Conservation (phyloP, 2,797 vertebrate species). For the Peromyscus melanophrys region DNA sequence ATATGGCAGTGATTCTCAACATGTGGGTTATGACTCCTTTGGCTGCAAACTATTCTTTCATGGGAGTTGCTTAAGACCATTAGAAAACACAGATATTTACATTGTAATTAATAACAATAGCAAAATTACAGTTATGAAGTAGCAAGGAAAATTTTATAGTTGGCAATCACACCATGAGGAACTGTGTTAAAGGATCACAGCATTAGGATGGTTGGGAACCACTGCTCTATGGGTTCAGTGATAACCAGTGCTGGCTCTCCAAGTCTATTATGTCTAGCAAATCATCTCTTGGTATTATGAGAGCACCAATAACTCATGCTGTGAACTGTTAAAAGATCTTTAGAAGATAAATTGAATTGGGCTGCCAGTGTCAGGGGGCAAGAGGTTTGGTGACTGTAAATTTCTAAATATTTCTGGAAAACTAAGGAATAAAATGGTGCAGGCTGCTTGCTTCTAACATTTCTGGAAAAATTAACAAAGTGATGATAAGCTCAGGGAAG, state of each 20-base stretch:
- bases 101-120: no score
- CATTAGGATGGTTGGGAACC: no score
- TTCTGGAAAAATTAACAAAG: neutral
- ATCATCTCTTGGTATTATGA: neutral
- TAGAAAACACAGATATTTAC: no score
- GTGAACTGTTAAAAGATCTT: neutral
- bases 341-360: neutral
- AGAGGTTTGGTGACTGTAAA: neutral
- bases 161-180: no score
- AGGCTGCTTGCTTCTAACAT: neutral
- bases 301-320: neutral
- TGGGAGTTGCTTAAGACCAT: no score
- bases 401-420: neutral
- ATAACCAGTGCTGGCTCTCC: neutral
- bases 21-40: no score
- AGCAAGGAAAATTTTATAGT: no score
- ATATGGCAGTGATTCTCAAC: no score
- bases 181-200: no score
- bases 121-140: no score
- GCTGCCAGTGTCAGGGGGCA: neutral
- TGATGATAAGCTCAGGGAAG: neutral
- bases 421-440: neutral
- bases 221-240: neutral
- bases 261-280: neutral
- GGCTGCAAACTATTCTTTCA: no score